Evolutionary conservation across 2,888 invertebrate genomes (phyloP).

Genomic region (Cryptus armator): DNA sequence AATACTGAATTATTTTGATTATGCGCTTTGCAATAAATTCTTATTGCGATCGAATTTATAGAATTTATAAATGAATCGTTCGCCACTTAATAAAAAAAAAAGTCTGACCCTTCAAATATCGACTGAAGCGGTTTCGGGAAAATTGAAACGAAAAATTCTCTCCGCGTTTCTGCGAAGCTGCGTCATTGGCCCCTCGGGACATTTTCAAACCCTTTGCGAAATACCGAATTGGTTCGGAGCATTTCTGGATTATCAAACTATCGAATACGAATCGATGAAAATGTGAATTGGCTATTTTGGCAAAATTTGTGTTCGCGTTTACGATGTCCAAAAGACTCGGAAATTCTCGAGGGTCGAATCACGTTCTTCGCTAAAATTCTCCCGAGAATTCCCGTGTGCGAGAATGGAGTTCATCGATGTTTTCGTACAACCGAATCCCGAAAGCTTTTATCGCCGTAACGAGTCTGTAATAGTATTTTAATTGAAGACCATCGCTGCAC

Average conservation of each 20-base stretch:
- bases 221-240: constrained; percentile 26
- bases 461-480: too few species aligned
- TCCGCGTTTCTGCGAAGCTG: neutral
- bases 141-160: constrained; percentile 5
- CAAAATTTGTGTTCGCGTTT: neutral
- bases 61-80: too few species aligned
- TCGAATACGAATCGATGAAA: neutral
- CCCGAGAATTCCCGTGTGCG: neutral
- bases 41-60: neutral
- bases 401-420: neutral
- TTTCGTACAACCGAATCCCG: too few species aligned
- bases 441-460: too few species aligned
- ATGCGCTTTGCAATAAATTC: neutral
- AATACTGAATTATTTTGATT: neutral
- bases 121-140: neutral
- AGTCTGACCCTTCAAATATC: too few species aligned
- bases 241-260: neutral
- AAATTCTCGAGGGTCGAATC: neutral
- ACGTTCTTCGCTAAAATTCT: neutral
- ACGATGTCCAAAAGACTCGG: neutral
- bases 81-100: too few species aligned
- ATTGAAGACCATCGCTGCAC: too few species aligned
- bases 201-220: constrained; percentile 12
- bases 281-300: neutral
- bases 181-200: neutral